These are phyloP conservation scores for Menura novaehollandiae DNA, from an alignment of 2,113 vertebrate genomes.

Conservation along the genomic window DNA sequence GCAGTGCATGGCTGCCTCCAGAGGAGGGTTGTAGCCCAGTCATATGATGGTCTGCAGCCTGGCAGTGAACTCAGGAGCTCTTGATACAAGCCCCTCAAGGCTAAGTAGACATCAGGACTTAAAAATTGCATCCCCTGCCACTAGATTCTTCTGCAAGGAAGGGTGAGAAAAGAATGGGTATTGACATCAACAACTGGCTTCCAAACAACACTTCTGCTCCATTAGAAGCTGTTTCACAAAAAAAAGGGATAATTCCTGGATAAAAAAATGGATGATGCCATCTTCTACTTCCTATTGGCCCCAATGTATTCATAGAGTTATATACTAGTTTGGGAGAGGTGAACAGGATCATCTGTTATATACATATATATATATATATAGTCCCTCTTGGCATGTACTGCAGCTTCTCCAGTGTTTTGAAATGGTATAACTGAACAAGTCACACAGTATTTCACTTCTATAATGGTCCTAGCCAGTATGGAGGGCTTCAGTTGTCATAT, in stretches of 20 bases:
- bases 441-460: background rate
- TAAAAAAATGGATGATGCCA: background rate
- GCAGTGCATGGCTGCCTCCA: background rate
- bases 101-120: background rate
- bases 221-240: background rate
- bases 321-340: background rate
- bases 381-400: background rate
- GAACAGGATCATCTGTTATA: too few species aligned
- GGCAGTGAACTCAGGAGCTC: background rate
- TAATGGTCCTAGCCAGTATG: background rate
- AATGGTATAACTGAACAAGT: background rate
- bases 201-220: background rate
- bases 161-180: background rate
- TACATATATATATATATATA: too few species aligned
- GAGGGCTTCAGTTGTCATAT: background rate
- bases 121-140: background rate
- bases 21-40: background rate
- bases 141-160: background rate
- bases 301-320: background rate
- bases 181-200: background rate
- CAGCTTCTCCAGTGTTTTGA: background rate
- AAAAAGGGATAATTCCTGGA: background rate
- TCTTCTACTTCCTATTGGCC: background rate
- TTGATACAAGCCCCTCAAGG: background rate
- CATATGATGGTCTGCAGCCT: background rate